Percentiles rank a stretch among this genome's conserved stretches.
These are phyloP conservation scores for human DNA, from an alignment of 2,113 vertebrate genomes.

Conservation along the genomic window GRCh38 chr3:185389001-185389500, in stretches of 20 bases:
- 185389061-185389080: background rate
- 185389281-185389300: background rate
- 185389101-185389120: background rate
- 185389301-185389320: background rate
- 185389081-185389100: background rate
- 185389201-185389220: background rate
- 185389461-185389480: background rate
- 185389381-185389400: background rate
- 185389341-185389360: background rate
- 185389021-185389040: background rate
- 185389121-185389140: background rate
- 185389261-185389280: constrained; percentile 7
- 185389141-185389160: background rate
- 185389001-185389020: background rate
- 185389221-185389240: background rate
- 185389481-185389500: background rate
- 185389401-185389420: background rate
- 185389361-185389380: background rate
- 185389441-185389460: background rate
- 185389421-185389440: background rate
- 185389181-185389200: background rate
- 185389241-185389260: background rate
- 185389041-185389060: background rate
- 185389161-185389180: background rate
- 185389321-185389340: background rate